Evolutionary conservation across 2,113 vertebrate genomes (phyloP).

Genomic region (Phaetusa simplex): DNA sequence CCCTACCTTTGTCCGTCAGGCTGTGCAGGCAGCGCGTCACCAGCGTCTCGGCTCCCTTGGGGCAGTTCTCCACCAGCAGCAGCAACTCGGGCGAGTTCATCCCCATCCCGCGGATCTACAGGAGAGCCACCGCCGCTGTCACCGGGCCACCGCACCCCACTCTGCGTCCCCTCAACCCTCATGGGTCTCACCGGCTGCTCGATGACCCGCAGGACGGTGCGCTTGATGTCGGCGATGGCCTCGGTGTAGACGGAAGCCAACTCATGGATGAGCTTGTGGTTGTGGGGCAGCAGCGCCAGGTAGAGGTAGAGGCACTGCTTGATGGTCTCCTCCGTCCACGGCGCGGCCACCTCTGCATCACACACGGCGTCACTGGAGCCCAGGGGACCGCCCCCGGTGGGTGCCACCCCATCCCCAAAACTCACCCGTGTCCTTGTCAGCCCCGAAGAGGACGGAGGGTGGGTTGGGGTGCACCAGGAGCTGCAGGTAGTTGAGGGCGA

Average conservation of each 20-base stretch:
- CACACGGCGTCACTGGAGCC: fast-evolving
- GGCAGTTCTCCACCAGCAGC: constrained; percentile 93
- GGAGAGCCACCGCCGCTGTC: fast-evolving
- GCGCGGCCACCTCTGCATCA: constrained; percentile 87
- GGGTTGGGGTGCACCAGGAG: constrained; percentile 95
- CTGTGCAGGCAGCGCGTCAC: constrained; percentile 95
- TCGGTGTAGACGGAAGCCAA: constrained; percentile 92
- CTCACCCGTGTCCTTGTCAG: constrained; percentile 91
- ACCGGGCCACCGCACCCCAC: constrained; percentile 25
- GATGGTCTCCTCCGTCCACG: constrained; percentile 94
- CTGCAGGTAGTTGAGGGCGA: constrained; percentile 94
- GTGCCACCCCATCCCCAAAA: fast-evolving
- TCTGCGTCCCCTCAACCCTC: background rate
- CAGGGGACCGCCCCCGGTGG: fast-evolving
- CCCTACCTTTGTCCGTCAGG: constrained; percentile 91
- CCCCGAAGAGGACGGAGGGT: constrained; percentile 88
- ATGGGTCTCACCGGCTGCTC: constrained; percentile 83
- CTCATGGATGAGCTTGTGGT: constrained; percentile 93
- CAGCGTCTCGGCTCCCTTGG: constrained; percentile 92
- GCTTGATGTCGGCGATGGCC: constrained; percentile 95
- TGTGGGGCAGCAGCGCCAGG: constrained; percentile 90
- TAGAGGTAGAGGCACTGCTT: constrained; percentile 96
- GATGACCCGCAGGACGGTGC: constrained; percentile 90
- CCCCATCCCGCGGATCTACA: constrained; percentile 92
- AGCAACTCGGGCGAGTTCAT: constrained; percentile 95